These are phyloP conservation scores for Punctoribates punctum DNA, from an alignment of 2,888 invertebrate species.

Conservation along the genomic window DNA sequence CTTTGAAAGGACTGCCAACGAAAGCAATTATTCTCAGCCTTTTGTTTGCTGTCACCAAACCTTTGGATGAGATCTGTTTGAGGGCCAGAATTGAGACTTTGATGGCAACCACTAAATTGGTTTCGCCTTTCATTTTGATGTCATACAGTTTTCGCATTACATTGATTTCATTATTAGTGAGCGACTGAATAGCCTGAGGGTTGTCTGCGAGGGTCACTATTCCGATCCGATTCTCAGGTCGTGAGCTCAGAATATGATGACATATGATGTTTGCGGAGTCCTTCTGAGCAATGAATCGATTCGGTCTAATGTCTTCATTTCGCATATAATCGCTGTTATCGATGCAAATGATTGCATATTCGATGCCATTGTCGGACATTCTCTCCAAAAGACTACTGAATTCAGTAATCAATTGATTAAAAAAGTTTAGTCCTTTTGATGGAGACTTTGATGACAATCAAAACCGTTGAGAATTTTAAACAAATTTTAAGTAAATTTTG, in stretches of 20 bases:
- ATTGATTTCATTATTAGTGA: neutral
- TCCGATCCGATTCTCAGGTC: neutral
- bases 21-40: neutral
- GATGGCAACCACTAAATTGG: neutral
- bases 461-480: too few species aligned
- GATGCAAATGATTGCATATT: neutral
- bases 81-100: neutral
- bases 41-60: too few species aligned
- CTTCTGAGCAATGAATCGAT: neutral
- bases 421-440: too few species aligned
- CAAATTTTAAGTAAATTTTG: too few species aligned
- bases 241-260: neutral
- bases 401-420: too few species aligned
- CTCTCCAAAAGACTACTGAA: too few species aligned
- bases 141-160: neutral
- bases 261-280: neutral
- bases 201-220: neutral
- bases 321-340: conserved; percentile 5
- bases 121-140: neutral
- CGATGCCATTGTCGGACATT: neutral
- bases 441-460: too few species aligned
- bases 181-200: neutral
- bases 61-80: neutral
- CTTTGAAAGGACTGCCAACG: neutral
- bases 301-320: neutral